A percentile compares a stretch with the other conserved stretches of the same genome.
Conservation (phyloP, 2,888 invertebrate species). For the Eulithis prunata region DNA sequence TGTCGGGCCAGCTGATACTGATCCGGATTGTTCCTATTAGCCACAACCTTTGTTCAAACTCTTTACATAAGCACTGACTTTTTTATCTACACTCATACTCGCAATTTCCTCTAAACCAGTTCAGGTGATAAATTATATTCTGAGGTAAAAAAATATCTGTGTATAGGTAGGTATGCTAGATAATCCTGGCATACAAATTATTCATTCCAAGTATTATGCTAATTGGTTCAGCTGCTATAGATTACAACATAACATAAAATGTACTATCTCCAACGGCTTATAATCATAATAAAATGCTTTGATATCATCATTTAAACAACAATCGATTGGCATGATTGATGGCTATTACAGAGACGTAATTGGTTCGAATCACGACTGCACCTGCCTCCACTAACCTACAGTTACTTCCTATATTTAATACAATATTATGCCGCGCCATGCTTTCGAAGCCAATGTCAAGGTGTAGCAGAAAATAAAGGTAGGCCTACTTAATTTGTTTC, state of each 20-base stretch:
- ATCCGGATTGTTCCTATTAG: slow-evolving; percentile 8
- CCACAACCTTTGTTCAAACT: neutral
- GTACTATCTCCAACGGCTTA: neutral
- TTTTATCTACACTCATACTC: neutral
- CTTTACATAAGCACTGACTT: neutral
- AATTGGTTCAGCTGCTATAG: too few relatives aligned
- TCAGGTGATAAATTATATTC: too few relatives aligned
- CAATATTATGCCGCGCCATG: slow-evolving; percentile 19
- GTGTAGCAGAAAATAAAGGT: neutral
- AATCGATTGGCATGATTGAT: slow-evolving; percentile 22
- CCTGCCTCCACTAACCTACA: neutral
- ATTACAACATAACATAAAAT: too few relatives aligned
- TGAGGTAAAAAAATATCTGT: too few relatives aligned
- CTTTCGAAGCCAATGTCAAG: slow-evolving; percentile 24
- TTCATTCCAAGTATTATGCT: too few relatives aligned
- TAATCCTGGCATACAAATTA: too few relatives aligned
- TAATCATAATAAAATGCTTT: slow-evolving; percentile 3
- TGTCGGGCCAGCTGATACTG: slow-evolving; percentile 31
- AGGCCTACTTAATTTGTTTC: neutral
- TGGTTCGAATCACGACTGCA: slow-evolving; percentile 20
- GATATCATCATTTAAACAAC: slow-evolving; percentile 16
- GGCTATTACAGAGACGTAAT: slow-evolving; percentile 25
- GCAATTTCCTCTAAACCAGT: neutral
- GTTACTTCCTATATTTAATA: neutral
- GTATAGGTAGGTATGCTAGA: too few relatives aligned